phyloP scores from a whole-genome alignment of 1,140 invertebrate genomes.

The Myzus persicae region DNA sequence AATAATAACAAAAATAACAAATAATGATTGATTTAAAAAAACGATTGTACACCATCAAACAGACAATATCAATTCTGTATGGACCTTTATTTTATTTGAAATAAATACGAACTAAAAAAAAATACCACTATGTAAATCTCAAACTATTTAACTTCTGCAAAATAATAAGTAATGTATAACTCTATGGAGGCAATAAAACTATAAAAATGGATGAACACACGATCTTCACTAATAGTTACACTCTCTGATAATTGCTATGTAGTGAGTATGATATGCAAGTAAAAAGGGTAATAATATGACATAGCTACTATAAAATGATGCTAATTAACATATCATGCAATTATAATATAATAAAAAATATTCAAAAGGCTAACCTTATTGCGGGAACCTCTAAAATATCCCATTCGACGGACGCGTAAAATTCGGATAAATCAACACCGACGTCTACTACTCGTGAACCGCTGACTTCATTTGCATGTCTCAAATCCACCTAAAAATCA shows the following conservation, averaged over 20 bases:
- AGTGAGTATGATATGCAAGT: not conserved
- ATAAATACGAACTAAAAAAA: not conserved
- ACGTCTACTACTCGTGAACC: conserved; percentile 84
- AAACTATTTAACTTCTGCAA: not conserved
- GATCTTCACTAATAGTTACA: no score
- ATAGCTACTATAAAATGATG: not conserved
- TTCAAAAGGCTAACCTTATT: conserved; percentile 71
- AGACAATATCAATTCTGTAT: not conserved
- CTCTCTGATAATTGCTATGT: no score
- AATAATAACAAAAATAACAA: no score
- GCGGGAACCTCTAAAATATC: conserved; percentile 96
- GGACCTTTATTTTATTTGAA: not conserved
- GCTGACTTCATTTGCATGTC: conserved; percentile 85
- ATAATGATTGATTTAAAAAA: no score
- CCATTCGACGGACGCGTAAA: conserved; percentile 97
- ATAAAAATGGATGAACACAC: no score
- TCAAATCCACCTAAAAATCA: conserved; percentile 78
- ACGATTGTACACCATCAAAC: no score
- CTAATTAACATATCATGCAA: not conserved
- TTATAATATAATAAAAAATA: not conserved
- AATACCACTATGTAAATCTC: not conserved
- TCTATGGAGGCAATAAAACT: not conserved
- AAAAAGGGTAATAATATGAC: not conserved
- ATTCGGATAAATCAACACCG: conserved; percentile 92
- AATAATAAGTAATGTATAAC: not conserved